Conservation (phyloP, 2,888 invertebrate genomes). For the Pherbina coryleti region DNA sequence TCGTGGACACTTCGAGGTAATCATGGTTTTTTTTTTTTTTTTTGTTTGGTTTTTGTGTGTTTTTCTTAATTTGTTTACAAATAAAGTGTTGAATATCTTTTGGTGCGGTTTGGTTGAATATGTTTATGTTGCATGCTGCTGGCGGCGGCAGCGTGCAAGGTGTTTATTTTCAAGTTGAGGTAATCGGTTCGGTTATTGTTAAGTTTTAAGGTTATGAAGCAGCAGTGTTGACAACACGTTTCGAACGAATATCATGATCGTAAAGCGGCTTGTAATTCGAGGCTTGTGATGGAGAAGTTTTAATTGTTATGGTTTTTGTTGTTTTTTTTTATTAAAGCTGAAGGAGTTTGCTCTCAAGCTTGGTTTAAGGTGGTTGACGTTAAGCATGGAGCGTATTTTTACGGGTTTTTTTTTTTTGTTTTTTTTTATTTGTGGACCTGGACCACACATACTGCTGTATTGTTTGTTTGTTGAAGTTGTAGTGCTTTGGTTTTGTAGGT, state of each 20-base stretch:
- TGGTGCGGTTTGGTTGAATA: constrained; percentile 3
- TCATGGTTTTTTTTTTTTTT: constrained; percentile 20
- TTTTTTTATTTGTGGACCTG: not conserved
- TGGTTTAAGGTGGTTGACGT: not conserved
- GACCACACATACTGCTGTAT: not conserved
- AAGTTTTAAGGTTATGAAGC: constrained; percentile 17
- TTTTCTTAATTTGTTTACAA: constrained; percentile 41
- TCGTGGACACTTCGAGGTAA: constrained; percentile 37
- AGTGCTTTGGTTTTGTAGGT: not conserved
- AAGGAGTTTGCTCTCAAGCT: not conserved
- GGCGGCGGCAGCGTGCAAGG: constrained; percentile 41
- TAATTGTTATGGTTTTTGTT: not conserved
- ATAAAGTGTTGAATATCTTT: constrained; percentile 40
- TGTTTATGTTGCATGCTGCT: constrained; percentile 5
- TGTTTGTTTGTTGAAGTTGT: no score
- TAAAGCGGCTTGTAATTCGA: constrained; percentile 51
- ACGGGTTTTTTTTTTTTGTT: not conserved
- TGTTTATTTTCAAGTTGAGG: constrained; percentile 57
- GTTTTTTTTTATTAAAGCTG: not conserved
- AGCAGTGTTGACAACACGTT: constrained; percentile 36
- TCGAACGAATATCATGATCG: constrained; percentile 6
- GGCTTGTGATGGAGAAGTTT: constrained; percentile 28
- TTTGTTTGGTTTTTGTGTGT: constrained; percentile 8
- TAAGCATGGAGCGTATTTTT: not conserved
- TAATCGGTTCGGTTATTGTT: constrained; percentile 41